phyloP scores from a whole-genome alignment of 2,888 invertebrate species.

The Caenorhabditis angaria region DNA sequence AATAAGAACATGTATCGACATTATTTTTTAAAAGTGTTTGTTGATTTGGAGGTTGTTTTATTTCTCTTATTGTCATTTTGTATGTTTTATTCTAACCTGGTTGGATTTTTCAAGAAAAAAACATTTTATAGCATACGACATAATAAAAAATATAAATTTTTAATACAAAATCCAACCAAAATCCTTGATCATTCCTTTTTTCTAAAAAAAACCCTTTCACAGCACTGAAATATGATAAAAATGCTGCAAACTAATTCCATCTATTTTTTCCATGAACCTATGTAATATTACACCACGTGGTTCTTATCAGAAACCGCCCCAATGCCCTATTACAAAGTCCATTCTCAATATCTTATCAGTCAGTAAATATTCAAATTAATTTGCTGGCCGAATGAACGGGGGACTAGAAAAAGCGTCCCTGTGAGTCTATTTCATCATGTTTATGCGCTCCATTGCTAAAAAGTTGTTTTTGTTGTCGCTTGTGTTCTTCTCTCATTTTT shows the following conservation, averaged over 20 bases:
- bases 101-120: too few species aligned
- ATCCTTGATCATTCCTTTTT: too few species aligned
- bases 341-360: too few species aligned
- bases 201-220: not conserved
- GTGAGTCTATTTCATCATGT: not conserved
- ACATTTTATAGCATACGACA: too few species aligned
- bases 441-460: not conserved
- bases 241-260: not conserved
- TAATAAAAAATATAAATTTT: too few species aligned
- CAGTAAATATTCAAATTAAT: not conserved
- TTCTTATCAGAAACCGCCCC: not conserved
- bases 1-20: too few species aligned
- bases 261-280: not conserved
- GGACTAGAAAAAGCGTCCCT: not conserved
- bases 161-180: too few species aligned
- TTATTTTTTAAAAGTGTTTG: not conserved
- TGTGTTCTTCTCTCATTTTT: not conserved
- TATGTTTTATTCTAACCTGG: too few species aligned
- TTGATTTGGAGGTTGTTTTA: not conserved
- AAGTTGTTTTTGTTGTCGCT: slow-evolving; percentile 1
- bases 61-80: not conserved
- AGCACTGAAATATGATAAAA: not conserved
- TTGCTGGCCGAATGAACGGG: not conserved
- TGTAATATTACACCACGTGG: not conserved
- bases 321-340: not conserved